Evolutionary conservation across 2,888 invertebrate species (phyloP), one percentile per base, ranked within the genome.

Genomic region (Resseliella maxima): DNA sequence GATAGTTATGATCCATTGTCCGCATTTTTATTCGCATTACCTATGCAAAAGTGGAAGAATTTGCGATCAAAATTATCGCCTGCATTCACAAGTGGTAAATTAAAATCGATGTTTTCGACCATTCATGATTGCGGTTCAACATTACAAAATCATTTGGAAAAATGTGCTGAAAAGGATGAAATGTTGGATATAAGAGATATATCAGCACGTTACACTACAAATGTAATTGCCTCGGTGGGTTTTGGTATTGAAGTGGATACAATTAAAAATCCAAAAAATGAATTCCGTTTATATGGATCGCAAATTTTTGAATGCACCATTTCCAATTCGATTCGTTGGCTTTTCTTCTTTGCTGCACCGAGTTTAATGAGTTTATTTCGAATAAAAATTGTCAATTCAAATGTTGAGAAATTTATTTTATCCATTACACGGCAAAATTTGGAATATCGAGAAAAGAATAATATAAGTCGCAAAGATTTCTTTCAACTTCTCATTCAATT

Each of bases 261-360:
- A 0, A 88, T 89, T 46, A 88, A 88, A 86, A 87, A 89, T 50
- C 88, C 87, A 21, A 88, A 88, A 81, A 88, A 88, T 81, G 88
- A 88, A 86, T 89, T 89, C 87, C 88, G 88, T 6, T 86, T 72
- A 18, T 88, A 88, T 87, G 88, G 88, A 85, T 86, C 35, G 15
- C 87, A 46, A 36, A 87, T 89, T 35, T 87, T 89, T 36, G 87
- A 88, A 24, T 88, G 89, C 3, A 88, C 87, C 12, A 86, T 88
- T 45, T 86, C 85, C 8, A 87, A 88, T 72, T 87, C 24, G 54
- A 18, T 85, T 85, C 88, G 54, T 3, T 87, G 81, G 88, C 41
- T 94, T 95, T 93, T 94, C 93, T 88, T 91, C 91, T 0, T 92
- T 93, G 0, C 92, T 94, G 18, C 92, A 93, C 88, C 88, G 21